Evolutionary conservation across 92 coral and sea anemone species (phyloP).

Genomic region (Actinostola sp.): DNA sequence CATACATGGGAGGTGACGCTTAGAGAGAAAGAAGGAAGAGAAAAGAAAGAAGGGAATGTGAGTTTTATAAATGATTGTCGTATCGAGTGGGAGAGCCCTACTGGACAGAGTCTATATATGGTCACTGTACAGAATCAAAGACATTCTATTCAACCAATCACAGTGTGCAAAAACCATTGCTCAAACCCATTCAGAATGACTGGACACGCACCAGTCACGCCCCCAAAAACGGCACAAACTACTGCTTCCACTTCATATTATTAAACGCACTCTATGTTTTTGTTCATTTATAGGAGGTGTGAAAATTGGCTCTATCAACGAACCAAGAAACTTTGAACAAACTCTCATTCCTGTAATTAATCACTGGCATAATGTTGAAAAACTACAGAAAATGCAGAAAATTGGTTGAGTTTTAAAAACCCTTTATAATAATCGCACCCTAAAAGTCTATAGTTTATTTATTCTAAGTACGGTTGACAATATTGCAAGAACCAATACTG

Average conservation of each 20-base stretch:
- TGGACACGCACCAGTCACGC: background rate
- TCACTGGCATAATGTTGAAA: conserved; percentile 98
- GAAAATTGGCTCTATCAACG: conserved; percentile 98
- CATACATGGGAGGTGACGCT: background rate
- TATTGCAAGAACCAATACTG: background rate
- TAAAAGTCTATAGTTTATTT: background rate
- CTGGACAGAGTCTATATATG: too few species aligned
- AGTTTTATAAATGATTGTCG: too few species aligned
- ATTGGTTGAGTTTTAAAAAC: conserved; percentile 61
- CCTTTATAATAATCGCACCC: background rate
- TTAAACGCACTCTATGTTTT: too few species aligned
- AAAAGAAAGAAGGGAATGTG: background rate
- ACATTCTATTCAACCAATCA: too few species aligned
- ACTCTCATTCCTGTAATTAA: conserved; percentile 90
- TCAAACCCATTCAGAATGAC: too few species aligned
- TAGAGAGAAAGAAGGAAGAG: background rate
- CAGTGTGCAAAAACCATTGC: too few species aligned
- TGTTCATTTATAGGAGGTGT: conserved; percentile 53
- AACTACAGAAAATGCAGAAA: conserved; percentile 93
- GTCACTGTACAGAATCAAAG: too few species aligned
- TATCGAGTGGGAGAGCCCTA: too few species aligned
- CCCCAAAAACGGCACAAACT: background rate
- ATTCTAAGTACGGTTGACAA: background rate
- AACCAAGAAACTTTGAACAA: conserved; percentile 98
- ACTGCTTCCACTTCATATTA: too few species aligned